Percentiles rank a stretch among this genome's conserved stretches.
phyloP scores from a whole-genome alignment of 2,113 vertebrate species.

The Ptychochromis oligacanthus region DNA sequence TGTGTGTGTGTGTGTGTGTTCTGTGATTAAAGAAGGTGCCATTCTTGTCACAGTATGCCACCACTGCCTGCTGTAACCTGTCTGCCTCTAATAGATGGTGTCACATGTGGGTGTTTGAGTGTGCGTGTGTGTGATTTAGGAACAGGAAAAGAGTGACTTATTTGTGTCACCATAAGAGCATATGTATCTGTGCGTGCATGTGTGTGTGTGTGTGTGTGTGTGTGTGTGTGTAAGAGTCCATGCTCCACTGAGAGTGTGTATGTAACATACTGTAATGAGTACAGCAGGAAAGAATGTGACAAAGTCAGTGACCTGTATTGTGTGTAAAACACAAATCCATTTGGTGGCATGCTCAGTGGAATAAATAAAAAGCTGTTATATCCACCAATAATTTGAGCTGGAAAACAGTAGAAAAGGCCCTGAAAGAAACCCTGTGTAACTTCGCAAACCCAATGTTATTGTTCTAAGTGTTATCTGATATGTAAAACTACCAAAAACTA shows the following conservation, averaged over 20 bases:
- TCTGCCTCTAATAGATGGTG: slow-evolving; percentile 55
- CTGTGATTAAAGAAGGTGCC: slow-evolving; percentile 59
- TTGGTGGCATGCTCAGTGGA: neutral
- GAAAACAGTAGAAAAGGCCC: neutral
- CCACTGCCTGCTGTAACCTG: slow-evolving; percentile 55
- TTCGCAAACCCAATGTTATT: neutral
- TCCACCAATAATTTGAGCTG: neutral
- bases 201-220: neutral
- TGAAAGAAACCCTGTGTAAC: neutral
- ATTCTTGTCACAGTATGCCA: slow-evolving; percentile 53
- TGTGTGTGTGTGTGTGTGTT: slow-evolving; percentile 11
- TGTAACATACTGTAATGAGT: slow-evolving; percentile 3
- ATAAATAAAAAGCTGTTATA: slow-evolving; percentile 6
- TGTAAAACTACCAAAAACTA: neutral
- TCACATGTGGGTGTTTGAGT: neutral
- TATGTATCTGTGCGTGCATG: neutral
- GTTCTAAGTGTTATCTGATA: neutral
- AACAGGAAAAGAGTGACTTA: neutral
- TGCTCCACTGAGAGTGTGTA: neutral
- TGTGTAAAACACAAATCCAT: slow-evolving; percentile 12
- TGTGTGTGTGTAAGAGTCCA: neutral
- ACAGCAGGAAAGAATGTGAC: neutral
- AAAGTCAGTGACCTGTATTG: slow-evolving; percentile 4
- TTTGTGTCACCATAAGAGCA: neutral
- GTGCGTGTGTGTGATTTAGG: neutral